Evolutionary conservation across 2,797 vertebrate species (phyloP), one percentile per base, ranked within the genome.

Genomic region (Phrynocephalus forsythii): DNA sequence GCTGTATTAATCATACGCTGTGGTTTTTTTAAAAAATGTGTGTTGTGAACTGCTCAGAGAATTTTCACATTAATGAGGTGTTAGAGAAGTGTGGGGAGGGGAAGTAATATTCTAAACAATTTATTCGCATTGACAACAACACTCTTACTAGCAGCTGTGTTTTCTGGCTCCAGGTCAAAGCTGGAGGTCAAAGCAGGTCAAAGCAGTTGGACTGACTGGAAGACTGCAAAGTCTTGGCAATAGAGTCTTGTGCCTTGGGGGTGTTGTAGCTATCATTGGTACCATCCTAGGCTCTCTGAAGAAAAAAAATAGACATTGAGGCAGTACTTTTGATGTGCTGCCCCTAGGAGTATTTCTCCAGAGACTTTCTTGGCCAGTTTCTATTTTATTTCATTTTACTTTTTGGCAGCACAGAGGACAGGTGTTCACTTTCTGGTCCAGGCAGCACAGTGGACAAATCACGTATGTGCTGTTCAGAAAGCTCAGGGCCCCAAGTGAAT

Each of bases 51-150:
- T 56, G 52, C 52, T 13, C 52, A 56, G 52, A 11, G 10, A 56
- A 13, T 56, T 9, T 56, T 56, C 10, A 13, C 52, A 56, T 1
- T 56, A 56, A 56, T 56, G 11, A 56, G 52, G 52, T 56, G 52
- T 1, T 56, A 56, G 9, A 56, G 52, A 56, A 56, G 52, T 56
- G 52, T 9, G 52, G 24, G 5, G 11, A 48, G 33, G 56, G 79
- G n/a, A 22, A 88, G 22, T 30, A 73, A 30, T 69, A 44, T 68
- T 38, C 9, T 85, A 85, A 28, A 50, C 38, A 78, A 33, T 75
- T 81, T 80, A 88, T 81, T 85, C 79, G 73, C 68, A 76, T 67
- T 10, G 4, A 66, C 30, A 75, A 44, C 71, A 69, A 81, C n/a
- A 44, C 48, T 56, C 50, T 66, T 10, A 73, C 6, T 48, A 69